Evolutionary conservation across 2,113 vertebrate species (phyloP).

Genomic region (Malurus cyaneus): DNA sequence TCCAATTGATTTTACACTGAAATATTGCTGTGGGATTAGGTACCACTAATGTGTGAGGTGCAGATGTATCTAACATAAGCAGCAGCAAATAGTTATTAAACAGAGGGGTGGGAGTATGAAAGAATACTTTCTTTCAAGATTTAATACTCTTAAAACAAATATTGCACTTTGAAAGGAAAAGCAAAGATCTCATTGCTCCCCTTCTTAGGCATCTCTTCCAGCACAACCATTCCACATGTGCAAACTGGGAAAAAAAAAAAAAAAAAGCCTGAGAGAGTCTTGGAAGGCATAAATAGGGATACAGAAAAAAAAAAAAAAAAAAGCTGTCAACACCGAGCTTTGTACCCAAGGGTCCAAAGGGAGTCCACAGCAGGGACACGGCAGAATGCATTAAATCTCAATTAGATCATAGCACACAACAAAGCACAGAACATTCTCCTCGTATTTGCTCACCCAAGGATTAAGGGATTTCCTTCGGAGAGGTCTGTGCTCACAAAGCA

Average conservation of each 20-base stretch:
- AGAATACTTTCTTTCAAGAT: background rate
- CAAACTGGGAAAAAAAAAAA: background rate
- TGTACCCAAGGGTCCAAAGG: constrained; percentile 5
- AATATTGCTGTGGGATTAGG: background rate
- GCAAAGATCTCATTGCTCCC: background rate
- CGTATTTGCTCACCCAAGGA: constrained; percentile 64
- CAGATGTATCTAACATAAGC: background rate
- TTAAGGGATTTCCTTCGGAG: constrained; percentile 25
- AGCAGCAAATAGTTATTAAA: background rate
- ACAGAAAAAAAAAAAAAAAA: background rate
- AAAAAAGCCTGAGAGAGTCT: background rate
- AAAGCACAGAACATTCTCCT: background rate
- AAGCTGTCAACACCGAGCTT: background rate
- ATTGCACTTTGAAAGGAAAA: background rate
- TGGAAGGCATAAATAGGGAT: background rate
- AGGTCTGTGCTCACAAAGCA: background rate
- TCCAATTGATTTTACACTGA: background rate
- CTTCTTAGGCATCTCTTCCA: background rate
- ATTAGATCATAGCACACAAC: constrained; percentile 76
- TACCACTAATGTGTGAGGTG: background rate
- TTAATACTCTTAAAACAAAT: background rate
- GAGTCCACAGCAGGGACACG: constrained; percentile 63
- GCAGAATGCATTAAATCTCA: constrained; percentile 78
- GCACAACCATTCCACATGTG: background rate
- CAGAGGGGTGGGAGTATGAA: background rate